phyloP scores from a whole-genome alignment of 2,888 invertebrate species.

The Drosophila seclusa region DNA sequence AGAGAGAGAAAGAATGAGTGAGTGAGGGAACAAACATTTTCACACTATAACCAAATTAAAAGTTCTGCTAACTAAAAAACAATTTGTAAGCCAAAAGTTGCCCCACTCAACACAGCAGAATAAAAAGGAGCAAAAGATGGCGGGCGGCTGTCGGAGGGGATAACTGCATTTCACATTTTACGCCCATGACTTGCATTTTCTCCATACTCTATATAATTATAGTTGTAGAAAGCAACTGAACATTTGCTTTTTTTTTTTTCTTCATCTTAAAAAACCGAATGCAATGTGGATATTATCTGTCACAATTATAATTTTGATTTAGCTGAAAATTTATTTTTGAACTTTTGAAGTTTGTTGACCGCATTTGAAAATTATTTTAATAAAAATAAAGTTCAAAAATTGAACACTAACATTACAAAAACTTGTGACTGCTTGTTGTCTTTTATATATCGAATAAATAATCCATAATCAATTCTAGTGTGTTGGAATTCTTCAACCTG shows the following conservation, averaged over 20 bases:
- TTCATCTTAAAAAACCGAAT: background rate
- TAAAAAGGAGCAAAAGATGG: background rate
- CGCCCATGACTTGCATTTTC: conserved; percentile 17
- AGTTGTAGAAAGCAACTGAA: background rate
- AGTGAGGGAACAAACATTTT: conserved; percentile 65
- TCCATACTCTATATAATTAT: conserved; percentile 10
- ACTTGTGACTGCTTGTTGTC: background rate
- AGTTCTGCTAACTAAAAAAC: conserved; percentile 77
- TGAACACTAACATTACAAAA: background rate
- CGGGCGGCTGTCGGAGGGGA: background rate
- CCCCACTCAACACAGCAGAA: conserved; percentile 33
- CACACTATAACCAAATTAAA: conserved; percentile 78
- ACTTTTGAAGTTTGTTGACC: background rate
- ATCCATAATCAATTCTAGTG: background rate
- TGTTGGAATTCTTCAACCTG: background rate
- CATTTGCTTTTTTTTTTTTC: background rate
- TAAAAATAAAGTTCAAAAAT: background rate
- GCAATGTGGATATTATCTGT: background rate
- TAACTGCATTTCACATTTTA: conserved; percentile 26
- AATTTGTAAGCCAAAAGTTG: conserved; percentile 77
- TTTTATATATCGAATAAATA: background rate
- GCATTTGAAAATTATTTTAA: background rate
- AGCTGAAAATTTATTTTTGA: background rate
- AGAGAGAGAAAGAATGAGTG: background rate
- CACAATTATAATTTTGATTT: background rate